phyloP scores from a whole-genome alignment of 2,888 invertebrate species.

The Tipula lateralis region DNA sequence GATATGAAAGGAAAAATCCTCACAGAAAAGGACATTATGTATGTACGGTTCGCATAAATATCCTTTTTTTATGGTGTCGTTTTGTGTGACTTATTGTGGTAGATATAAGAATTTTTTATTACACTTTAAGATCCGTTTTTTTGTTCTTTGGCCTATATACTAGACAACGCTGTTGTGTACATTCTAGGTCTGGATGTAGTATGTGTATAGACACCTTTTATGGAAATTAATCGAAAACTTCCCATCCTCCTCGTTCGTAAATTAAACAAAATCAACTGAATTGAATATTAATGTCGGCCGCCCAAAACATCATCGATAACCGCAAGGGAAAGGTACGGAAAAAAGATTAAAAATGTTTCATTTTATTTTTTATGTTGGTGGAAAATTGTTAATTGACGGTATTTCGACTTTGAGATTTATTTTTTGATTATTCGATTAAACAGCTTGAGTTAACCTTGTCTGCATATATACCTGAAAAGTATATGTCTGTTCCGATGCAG shows the following conservation, averaged over 20 bases:
- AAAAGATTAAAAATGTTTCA: neutral
- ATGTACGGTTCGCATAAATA: neutral
- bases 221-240: neutral
- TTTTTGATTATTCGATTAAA: neutral
- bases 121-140: neutral
- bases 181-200: neutral
- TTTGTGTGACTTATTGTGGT: neutral
- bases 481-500: no score
- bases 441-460: no score
- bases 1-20: neutral
- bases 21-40: neutral
- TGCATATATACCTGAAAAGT: no score
- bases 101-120: neutral
- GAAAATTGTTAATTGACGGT: neutral
- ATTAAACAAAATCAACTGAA: neutral
- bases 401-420: neutral
- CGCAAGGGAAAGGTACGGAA: neutral
- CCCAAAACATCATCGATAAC: neutral
- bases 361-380: neutral
- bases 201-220: neutral
- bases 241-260: neutral
- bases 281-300: neutral
- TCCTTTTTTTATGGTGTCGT: neutral
- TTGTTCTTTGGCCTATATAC: neutral
- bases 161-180: neutral